These are phyloP conservation scores for Callipepla squamata DNA, from an alignment of 2,113 vertebrate species.

Conservation along the genomic window DNA sequence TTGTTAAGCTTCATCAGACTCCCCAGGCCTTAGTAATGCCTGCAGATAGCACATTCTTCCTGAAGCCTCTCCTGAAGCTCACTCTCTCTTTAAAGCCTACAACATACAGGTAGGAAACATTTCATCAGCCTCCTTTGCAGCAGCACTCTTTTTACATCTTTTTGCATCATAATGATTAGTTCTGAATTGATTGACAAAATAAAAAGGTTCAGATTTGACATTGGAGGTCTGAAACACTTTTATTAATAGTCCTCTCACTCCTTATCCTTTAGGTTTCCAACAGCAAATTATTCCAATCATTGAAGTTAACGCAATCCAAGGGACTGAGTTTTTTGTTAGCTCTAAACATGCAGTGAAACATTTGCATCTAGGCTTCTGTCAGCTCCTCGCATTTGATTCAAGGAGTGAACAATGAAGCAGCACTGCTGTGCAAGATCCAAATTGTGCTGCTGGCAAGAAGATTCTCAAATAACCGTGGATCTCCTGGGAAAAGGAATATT, in stretches of 20 bases:
- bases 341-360: slow-evolving; percentile 38
- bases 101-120: neutral
- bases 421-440: slow-evolving; percentile 41
- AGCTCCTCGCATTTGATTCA: slow-evolving; percentile 24
- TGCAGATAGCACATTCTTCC: neutral
- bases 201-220: neutral
- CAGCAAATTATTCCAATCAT: slow-evolving; percentile 48
- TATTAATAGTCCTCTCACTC: neutral
- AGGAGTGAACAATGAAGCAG: slow-evolving; percentile 56
- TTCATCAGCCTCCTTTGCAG: neutral
- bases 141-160: neutral
- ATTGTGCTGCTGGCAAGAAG: slow-evolving; percentile 68
- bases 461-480: slow-evolving; percentile 67
- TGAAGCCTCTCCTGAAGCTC: neutral
- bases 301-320: slow-evolving; percentile 3
- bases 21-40: neutral
- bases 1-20: neutral
- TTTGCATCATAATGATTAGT: neutral
- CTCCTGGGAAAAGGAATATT: slow-evolving; percentile 59
- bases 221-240: neutral
- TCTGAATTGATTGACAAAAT: neutral
- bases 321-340: neutral
- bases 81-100: neutral
- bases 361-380: slow-evolving; percentile 39
- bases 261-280: slow-evolving; percentile 23